phyloP scores from a whole-genome alignment of 2,113 vertebrate genomes.

The Oncorhynchus nerka region DNA sequence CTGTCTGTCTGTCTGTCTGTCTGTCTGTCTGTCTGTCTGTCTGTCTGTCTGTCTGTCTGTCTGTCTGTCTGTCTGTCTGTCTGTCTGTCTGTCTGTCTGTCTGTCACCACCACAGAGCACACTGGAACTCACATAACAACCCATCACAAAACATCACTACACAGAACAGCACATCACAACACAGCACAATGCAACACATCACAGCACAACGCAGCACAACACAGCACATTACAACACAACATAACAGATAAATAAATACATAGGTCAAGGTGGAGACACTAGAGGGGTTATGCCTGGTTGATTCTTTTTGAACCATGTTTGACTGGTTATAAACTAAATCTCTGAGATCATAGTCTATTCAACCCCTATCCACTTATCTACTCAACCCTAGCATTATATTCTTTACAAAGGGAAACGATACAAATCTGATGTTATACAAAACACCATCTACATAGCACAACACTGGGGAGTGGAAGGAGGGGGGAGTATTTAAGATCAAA shows the following conservation, averaged over 20 bases:
- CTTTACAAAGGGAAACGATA: neutral
- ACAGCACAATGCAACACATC: rapidly evolving
- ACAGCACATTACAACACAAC: no score
- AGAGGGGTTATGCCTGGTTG: neutral
- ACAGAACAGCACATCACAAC: no score
- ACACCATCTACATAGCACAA: neutral
- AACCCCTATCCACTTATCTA: neutral
- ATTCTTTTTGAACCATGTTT: neutral
- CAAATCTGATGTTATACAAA: neutral
- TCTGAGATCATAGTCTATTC: neutral
- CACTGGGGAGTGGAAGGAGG: neutral
- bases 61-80: no score
- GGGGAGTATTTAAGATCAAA: neutral
- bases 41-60: no score
- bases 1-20: neutral
- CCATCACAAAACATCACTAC: no score
- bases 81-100: no score
- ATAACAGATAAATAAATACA: no score
- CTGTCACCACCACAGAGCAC: no score
- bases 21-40: neutral
- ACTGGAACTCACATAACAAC: neutral
- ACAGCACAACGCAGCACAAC: no score
- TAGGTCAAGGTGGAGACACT: no score
- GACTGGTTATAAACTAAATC: no score
- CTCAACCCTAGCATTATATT: neutral